A percentile compares a stretch with the other conserved stretches of the same genome.
Conservation (phyloP, 2,113 vertebrate species). For the Siniperca chuatsi region DNA sequence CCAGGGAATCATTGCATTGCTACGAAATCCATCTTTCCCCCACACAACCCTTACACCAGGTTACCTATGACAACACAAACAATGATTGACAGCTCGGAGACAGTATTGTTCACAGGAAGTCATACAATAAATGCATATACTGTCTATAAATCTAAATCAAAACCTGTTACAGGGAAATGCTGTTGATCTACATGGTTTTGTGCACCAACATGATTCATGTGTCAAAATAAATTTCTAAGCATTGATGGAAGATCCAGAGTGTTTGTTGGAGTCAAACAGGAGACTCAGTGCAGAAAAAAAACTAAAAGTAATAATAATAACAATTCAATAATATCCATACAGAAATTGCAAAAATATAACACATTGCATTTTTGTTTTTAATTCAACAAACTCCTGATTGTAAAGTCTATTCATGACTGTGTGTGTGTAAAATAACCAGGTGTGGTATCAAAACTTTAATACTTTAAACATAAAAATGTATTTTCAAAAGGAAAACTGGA, state of each 20-base stretch:
- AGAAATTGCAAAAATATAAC: constrained; percentile 67
- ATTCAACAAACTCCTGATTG: constrained; percentile 55
- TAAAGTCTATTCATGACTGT: constrained; percentile 47
- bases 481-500: constrained; percentile 66
- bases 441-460: constrained; percentile 63
- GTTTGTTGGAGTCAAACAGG: constrained; percentile 61
- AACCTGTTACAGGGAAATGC: constrained; percentile 47
- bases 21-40: constrained; percentile 9
- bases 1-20: constrained; percentile 34
- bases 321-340: constrained; percentile 62
- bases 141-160: constrained; percentile 49
- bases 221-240: constrained; percentile 47
- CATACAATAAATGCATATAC: constrained; percentile 58
- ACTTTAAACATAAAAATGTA: constrained; percentile 65
- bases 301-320: constrained; percentile 56
- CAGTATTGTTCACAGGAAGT: constrained; percentile 54
- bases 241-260: constrained; percentile 71
- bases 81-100: constrained; percentile 54
- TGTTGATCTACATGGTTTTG: constrained; percentile 64
- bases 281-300: constrained; percentile 67
- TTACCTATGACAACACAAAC: constrained; percentile 55
- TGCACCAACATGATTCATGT: constrained; percentile 49
- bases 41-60: constrained; percentile 25
- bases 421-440: constrained; percentile 45
- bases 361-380: constrained; percentile 57